Evolutionary conservation across 2,113 vertebrate species (phyloP).

Genomic region (Siniperca knerii): DNA sequence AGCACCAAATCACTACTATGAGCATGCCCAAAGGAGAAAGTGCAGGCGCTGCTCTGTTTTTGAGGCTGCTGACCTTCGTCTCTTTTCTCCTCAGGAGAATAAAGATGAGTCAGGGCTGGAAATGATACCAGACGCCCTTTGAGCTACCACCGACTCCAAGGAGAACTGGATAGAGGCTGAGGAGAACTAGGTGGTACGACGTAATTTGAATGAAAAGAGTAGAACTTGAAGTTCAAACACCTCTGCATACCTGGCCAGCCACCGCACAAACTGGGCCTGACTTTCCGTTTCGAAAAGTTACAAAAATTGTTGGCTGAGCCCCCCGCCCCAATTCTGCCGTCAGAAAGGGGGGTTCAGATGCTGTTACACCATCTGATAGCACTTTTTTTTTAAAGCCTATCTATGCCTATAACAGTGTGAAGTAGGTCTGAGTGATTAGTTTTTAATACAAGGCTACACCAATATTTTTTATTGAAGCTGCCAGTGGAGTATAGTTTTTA

Average conservation of each 20-base stretch:
- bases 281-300: background rate
- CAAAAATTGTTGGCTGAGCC: background rate
- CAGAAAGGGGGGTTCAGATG: background rate
- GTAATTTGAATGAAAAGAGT: background rate
- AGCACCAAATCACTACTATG: conserved; percentile 1
- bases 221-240: background rate
- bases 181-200: background rate
- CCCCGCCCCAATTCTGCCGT: background rate
- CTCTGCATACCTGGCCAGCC: background rate
- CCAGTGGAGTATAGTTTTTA: background rate
- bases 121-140: background rate
- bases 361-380: background rate
- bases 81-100: conserved; percentile 5
- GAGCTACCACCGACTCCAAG: conserved; percentile 15
- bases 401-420: background rate
- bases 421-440: background rate
- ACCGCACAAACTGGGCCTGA: background rate
- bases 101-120: background rate
- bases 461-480: background rate
- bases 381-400: too few species aligned
- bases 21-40: background rate
- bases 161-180: background rate
- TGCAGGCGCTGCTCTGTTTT: conserved; percentile 15
- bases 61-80: conserved; percentile 25
- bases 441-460: background rate